A percentile compares a stretch with the other conserved stretches of the same genome.
These are phyloP conservation scores for Lordiphosa andalusiaca DNA, from an alignment of 2,888 invertebrate genomes.

Conservation along the genomic window DNA sequence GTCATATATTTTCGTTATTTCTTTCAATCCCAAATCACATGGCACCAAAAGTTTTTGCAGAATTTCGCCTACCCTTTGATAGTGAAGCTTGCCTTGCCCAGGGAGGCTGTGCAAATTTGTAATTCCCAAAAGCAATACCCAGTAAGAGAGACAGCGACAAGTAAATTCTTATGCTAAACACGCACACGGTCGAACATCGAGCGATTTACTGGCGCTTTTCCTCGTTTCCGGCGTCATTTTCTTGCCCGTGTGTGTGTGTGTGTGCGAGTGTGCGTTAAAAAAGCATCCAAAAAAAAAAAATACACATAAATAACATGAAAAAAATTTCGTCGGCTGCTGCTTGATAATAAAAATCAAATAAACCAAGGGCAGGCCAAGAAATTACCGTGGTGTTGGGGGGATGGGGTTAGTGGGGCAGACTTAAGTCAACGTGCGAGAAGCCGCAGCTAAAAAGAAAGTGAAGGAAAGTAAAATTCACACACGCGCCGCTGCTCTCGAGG, in stretches of 20 bases:
- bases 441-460: constrained; percentile 36
- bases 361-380: constrained; percentile 43
- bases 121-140: constrained; percentile 52
- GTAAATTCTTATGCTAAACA: constrained; percentile 66
- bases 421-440: constrained; percentile 16
- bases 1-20: background rate
- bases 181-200: constrained; percentile 45
- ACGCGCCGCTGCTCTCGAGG: constrained; percentile 49
- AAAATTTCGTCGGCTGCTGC: constrained; percentile 17
- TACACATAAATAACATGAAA: constrained; percentile 65
- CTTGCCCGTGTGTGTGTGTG: constrained; percentile 9
- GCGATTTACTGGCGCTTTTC: constrained; percentile 60
- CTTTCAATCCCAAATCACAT: background rate
- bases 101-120: constrained; percentile 36
- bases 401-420: background rate
- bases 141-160: constrained; percentile 1
- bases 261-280: constrained; percentile 33
- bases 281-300: constrained; percentile 55
- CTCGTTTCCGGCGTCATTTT: constrained; percentile 18
- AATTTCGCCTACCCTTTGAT: constrained; percentile 6
- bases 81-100: constrained; percentile 2
- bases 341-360: constrained; percentile 66
- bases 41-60: constrained; percentile 9
- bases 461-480: constrained; percentile 46
- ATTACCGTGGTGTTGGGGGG: constrained; percentile 16